phyloP scores from a whole-genome alignment of 2,888 invertebrate species.

The Pandemis cinnamomeana region DNA sequence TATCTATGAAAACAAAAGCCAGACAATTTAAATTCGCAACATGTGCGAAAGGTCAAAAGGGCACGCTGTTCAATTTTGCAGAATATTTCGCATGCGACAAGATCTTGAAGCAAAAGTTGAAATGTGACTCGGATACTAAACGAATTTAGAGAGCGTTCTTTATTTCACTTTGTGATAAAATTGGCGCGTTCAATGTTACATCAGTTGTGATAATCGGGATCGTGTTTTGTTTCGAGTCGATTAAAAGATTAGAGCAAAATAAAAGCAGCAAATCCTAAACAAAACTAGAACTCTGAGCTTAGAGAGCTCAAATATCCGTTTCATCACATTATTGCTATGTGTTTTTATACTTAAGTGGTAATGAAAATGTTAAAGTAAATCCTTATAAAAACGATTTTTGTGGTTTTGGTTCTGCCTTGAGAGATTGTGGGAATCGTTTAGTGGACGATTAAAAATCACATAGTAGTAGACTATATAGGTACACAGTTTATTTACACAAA shows the following conservation, averaged over 20 bases:
- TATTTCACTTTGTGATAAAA: conserved; percentile 9
- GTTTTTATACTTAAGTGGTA: too few species aligned
- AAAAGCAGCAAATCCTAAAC: neutral
- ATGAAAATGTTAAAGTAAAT: too few species aligned
- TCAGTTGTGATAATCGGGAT: conserved; percentile 9
- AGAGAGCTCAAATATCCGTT: too few species aligned
- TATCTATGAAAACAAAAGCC: neutral
- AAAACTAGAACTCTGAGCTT: neutral
- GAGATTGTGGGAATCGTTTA: too few species aligned
- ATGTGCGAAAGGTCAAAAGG: conserved; percentile 29
- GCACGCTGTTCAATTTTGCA: conserved; percentile 31
- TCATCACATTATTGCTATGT: too few species aligned
- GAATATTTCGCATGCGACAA: conserved; percentile 32
- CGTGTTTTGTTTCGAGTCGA: conserved; percentile 5
- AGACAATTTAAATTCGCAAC: conserved; percentile 15
- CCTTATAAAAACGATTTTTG: too few species aligned
- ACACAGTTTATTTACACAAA: too few species aligned
- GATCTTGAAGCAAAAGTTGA: conserved; percentile 12
- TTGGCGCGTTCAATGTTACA: conserved; percentile 10
- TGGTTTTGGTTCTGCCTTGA: too few species aligned
- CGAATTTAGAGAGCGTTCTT: conserved; percentile 20
- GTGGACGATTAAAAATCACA: too few species aligned
- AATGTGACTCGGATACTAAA: conserved; percentile 34
- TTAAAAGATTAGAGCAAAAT: neutral
- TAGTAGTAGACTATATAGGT: too few species aligned